Evolutionary conservation across 2,888 invertebrate species (phyloP), one percentile per base, ranked within the genome.

Genomic region (Acheta domesticus): DNA sequence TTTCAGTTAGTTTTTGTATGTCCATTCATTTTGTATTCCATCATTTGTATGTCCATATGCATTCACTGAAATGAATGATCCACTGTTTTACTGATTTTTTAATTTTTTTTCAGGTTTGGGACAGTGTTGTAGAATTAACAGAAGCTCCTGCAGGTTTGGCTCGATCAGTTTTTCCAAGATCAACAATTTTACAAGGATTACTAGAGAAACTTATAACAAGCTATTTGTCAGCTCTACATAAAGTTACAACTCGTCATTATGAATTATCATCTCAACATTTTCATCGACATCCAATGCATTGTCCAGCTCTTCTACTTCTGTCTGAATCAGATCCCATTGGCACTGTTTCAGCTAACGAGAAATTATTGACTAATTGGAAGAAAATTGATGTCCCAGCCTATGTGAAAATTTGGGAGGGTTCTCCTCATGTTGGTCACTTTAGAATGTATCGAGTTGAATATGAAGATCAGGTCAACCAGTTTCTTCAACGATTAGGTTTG

Each of bases 201-300:
- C 83, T 90, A 21, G 85, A 87, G 81, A 86, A 85, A 81, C 87
- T 88, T 80, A 84, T 90, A 73, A 86, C 14, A 14, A 62, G 16
- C 85, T 96, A 96, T 86, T 87, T 97, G 90, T 92, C 91, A 86
- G 91, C 93, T 80, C 96, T 96, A 88, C 91, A 96, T 85, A 91
- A 93, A 76, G 91, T 92, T 74, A 93, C 96, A 11, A 96, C 96
- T 0, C 89, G 91, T 78, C 96, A 96, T 88, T 97, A 96, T 86
- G 90, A 94, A 84, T 89, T 93, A 79, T 93, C 96, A 14, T 94
- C 95, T 84, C 93, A 93, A 85, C 89, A 93, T 87, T 96, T 95
- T 88, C 94, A 96, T 86, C 91, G 92, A 11, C 94, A 93, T 84
- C 86, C 92, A 79, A 90, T 95, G 78, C 90, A 89, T 82, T 91